These are phyloP conservation scores for Eupeodes corollae DNA, from an alignment of 1,140 invertebrate genomes.

Conservation along the genomic window DNA sequence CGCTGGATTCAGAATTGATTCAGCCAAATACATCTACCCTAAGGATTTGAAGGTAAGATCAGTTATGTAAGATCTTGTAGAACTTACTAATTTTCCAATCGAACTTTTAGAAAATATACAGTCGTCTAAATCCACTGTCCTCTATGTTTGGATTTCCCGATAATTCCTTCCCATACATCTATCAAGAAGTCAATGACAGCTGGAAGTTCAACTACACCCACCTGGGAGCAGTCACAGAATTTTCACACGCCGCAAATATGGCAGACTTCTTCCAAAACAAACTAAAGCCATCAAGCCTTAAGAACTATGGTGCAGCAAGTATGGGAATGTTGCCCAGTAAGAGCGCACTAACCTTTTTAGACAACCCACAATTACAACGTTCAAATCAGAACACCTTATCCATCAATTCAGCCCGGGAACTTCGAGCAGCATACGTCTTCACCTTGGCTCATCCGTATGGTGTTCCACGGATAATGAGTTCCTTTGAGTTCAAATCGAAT, in stretches of 20 bases:
- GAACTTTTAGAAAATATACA: conserved; percentile 41
- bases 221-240: conserved; percentile 63
- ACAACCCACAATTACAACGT: conserved; percentile 51
- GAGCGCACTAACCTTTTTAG: conserved; percentile 50
- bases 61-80: no score
- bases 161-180: conserved; percentile 51
- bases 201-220: conserved; percentile 50
- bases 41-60: conserved; percentile 42
- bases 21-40: conserved; percentile 75
- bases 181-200: conserved; percentile 71
- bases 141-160: conserved; percentile 46
- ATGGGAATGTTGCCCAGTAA: conserved; percentile 45
- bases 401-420: conserved; percentile 45
- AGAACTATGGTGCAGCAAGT: conserved; percentile 42
- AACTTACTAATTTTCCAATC: not conserved
- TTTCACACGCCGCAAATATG: conserved; percentile 40
- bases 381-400: conserved; percentile 47
- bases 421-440: conserved; percentile 64
- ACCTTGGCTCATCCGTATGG: conserved; percentile 78
- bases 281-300: conserved; percentile 35
- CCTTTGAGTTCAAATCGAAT: conserved; percentile 47
- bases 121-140: conserved; percentile 48
- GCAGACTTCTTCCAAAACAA: conserved; percentile 38
- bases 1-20: conserved; percentile 63
- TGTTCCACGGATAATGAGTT: conserved; percentile 65